A percentile compares a stretch with the other conserved stretches of the same genome.
Evolutionary conservation across 2,113 vertebrate genomes (phyloP).

Genomic region (Rhea pennata): DNA sequence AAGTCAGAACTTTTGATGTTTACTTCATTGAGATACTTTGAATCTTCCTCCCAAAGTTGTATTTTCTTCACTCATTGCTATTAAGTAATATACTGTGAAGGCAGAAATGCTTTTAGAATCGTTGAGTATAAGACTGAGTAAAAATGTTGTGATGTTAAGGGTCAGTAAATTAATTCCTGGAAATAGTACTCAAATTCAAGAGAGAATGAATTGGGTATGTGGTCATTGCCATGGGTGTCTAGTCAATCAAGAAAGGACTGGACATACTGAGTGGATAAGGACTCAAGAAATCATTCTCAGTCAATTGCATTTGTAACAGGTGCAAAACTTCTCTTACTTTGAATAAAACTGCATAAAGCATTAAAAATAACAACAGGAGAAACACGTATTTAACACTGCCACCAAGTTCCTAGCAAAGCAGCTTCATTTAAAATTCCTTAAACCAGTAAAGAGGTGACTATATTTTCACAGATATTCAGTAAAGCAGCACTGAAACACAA

Average conservation of each 20-base stretch:
- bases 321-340: neutral
- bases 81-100: neutral
- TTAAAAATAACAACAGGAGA: neutral
- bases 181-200: neutral
- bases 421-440: neutral
- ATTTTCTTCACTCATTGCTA: neutral
- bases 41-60: neutral
- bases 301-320: neutral
- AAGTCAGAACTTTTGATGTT: neutral
- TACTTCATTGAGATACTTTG: neutral
- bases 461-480: neutral
- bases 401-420: neutral
- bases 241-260: neutral
- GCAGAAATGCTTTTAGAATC: neutral
- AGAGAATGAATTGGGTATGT: neutral
- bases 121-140: neutral
- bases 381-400: neutral
- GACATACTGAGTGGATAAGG: neutral
- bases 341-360: neutral
- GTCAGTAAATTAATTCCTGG: neutral
- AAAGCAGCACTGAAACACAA: neutral
- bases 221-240: neutral
- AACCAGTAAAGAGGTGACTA: neutral
- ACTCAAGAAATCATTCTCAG: neutral
- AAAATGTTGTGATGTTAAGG: neutral